These are phyloP conservation scores for Enteromius mattozi DNA, from an alignment of 2,797 vertebrate species.

Conservation along the genomic window DNA sequence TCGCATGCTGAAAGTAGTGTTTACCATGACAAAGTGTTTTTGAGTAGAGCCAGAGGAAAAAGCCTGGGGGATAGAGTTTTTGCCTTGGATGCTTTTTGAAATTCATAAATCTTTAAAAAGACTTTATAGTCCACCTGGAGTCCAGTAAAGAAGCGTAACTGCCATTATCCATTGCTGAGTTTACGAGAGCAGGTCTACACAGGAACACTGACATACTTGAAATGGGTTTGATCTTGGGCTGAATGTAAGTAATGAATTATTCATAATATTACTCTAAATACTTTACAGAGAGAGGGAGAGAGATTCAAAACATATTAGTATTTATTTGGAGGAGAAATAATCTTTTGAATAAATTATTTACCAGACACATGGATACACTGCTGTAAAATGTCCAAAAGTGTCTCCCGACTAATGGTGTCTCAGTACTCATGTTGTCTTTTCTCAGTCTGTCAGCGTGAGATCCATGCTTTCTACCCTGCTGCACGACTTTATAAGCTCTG, in stretches of 20 bases:
- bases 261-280: constrained; percentile 44
- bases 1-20: constrained; percentile 37
- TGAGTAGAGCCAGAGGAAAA: constrained; percentile 30
- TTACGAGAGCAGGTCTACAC: not conserved
- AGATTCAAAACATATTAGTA: constrained; percentile 30
- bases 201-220: constrained; percentile 34
- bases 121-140: constrained; percentile 41
- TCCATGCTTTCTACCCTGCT: not conserved
- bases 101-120: constrained; percentile 49
- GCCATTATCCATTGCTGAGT: constrained; percentile 33
- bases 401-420: constrained; percentile 18
- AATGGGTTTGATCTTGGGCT: constrained; percentile 36
- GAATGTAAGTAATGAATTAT: constrained; percentile 52
- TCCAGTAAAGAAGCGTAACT: constrained; percentile 38
- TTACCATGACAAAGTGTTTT: constrained; percentile 50
- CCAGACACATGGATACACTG: not conserved
- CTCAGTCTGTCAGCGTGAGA: not conserved
- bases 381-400: not conserved
- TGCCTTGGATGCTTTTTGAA: constrained; percentile 43
- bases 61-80: constrained; percentile 32
- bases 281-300: constrained; percentile 29
- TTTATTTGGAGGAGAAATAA: constrained; percentile 23
- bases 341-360: constrained; percentile 17
- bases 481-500: not conserved
- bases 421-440: not conserved